Conservation (phyloP, 2,797 vertebrate genomes). For the Malacoraja senta region DNA sequence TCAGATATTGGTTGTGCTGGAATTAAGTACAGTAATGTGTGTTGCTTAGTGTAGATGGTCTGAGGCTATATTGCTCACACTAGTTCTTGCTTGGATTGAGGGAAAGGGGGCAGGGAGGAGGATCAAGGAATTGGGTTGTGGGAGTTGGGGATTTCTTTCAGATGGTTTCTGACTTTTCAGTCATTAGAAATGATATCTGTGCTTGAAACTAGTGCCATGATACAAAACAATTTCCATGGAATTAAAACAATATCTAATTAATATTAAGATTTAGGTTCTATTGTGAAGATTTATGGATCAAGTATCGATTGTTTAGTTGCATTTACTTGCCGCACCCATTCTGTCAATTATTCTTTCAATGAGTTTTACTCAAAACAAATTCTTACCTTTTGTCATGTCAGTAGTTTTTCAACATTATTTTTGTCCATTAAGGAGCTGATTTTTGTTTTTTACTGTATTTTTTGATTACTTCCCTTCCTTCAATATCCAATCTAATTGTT, state of each 20-base stretch:
- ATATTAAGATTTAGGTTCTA: neutral
- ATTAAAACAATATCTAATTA: neutral
- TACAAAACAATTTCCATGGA: neutral
- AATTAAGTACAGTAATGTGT: neutral
- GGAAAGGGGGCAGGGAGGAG: too few species aligned
- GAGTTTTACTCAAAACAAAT: neutral
- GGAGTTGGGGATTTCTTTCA: neutral
- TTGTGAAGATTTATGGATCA: neutral
- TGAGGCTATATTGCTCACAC: neutral
- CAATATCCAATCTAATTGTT: neutral
- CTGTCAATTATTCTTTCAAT: neutral
- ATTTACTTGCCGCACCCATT: neutral
- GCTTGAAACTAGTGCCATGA: neutral
- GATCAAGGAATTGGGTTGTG: neutral
- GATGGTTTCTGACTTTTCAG: constrained; percentile 12
- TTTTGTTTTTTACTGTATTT: constrained; percentile 7
- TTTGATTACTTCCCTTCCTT: neutral
- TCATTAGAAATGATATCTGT: neutral
- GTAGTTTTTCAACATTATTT: constrained; percentile 1
- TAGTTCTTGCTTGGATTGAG: neutral
- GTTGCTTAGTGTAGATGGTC: constrained; percentile 15
- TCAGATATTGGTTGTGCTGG: neutral
- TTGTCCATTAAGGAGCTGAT: neutral
- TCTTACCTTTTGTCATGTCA: neutral
- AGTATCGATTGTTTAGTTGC: neutral